Evolutionary conservation across 2,888 invertebrate species (phyloP), one percentile per base, ranked within the genome.

Genomic region (Scaptomyza cyrtandrae): DNA sequence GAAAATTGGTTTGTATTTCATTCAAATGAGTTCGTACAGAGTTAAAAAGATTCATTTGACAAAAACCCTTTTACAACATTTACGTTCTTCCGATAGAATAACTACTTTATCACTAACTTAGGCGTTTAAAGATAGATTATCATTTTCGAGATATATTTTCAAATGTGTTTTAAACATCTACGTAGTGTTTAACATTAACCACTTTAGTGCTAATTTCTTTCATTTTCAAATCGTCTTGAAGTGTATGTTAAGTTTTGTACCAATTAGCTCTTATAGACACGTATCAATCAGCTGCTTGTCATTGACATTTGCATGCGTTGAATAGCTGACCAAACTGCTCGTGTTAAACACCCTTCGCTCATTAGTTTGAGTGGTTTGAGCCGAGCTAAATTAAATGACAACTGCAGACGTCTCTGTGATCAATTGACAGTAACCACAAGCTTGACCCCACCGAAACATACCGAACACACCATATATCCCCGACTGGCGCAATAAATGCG

Each of bases 361-460:
- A 81, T 84, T 86, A 78, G 43, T 67, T 66, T 54, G 53, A 49
- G 37, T 19, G 31, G 11, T 52, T 55, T 37, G 41, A 69, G 82
- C 55, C 69, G 79, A 67, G 9, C 39, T 14, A 88, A 86, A 88
- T 86, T 72, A 88, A 83, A 88, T 82, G 81, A 82, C 81, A 82
- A 86, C 88, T 83, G 88, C 88, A 82, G 88, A 86, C 80, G 66
- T 72, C 84, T 76, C 88, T 80, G 80, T 88, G 88, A 86, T 83
- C 81, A 88, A 88, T 88, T 88, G 88, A 86, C 86, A 80, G 73
- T 65, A 83, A 72, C 80, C 88, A 65, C 88, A 65, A 68, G 67
- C 55, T 63, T 64, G 39, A 57, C 33, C 41, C 50, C 14, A 9
- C 24, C 7, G 19, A 6, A 41, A 37, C 66, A 11, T 33, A 33